phyloP scores from a whole-genome alignment of 2,113 vertebrate species.

The Speoplatyrhinus poulsoni region DNA sequence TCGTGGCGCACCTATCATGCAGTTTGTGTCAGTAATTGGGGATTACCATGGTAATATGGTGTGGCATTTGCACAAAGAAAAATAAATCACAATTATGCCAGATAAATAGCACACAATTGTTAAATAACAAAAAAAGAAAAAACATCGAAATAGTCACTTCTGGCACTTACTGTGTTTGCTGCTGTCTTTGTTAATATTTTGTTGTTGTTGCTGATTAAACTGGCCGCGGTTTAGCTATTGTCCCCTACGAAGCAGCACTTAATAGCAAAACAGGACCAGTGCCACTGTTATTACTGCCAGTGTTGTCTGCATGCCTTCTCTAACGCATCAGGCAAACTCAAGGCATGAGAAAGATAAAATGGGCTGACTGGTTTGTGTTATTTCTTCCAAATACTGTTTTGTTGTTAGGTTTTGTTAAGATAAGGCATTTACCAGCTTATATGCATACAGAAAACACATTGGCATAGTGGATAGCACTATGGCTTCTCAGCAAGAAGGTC shows the following conservation, averaged over 20 bases:
- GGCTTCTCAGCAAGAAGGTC: no score
- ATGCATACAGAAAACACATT: no score
- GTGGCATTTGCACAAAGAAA: constrained; percentile 36
- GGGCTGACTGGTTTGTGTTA: no score
- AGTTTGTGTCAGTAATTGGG: constrained; percentile 58
- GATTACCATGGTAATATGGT: constrained; percentile 66
- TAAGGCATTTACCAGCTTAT: no score
- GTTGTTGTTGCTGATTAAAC: constrained; percentile 35
- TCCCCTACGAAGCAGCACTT: constrained; percentile 40
- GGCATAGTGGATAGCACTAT: no score
- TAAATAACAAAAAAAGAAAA: constrained; percentile 5
- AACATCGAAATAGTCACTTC: constrained; percentile 28
- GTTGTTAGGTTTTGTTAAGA: no score
- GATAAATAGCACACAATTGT: constrained; percentile 47
- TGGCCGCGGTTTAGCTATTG: constrained; percentile 43
- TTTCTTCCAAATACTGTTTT: no score
- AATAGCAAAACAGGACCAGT: constrained; percentile 46
- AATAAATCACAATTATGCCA: constrained; percentile 45
- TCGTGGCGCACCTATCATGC: constrained; percentile 24
- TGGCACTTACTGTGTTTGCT: constrained; percentile 31
- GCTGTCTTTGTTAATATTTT: constrained; percentile 18
- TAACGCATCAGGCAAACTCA: no score
- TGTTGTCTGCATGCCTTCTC: neutral
- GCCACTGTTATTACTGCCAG: constrained; percentile 38
- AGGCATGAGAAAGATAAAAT: no score